Evolutionary conservation across 2,797 vertebrate species (phyloP), one percentile per base, ranked within the genome.

Genomic region (Oryzias dopingdopingensis): DNA sequence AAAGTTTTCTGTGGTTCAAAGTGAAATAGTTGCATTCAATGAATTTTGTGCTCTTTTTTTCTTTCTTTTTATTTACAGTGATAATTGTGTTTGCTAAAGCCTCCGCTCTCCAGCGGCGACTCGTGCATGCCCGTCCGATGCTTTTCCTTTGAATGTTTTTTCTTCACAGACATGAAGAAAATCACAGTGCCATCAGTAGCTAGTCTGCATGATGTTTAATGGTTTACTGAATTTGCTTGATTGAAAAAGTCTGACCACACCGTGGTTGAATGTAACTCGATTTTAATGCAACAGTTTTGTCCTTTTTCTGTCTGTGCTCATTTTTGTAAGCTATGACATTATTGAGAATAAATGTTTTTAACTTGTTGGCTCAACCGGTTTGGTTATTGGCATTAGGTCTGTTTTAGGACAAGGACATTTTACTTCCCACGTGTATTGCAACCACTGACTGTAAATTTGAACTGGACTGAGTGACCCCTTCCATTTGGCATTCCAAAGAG

Each of bases 261-360:
- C 23, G 23, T 70, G 61, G 62, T 46, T 83, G 85, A 87, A 86
- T 86, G 82, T 86, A 81, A 64, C 24, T 61, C 41, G 58, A 29
- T 59, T 46, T 67, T 42, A 58, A 56, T 67, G 65, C 70, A 67
- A 10, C 45, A 15, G 51, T 62, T 37, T 59, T 18, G 24, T 61
- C 23, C 55, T n/a, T 42, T 71, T 58, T 37, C 32, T 37, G 32
- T 37, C 32, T 22, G 65, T 72, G 51, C 64, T 58, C 62, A 68
- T 58, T 74, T 85, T 86, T 82, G 71, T 88, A 86, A 63, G 70
- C 80, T 76, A 69, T 79, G 62, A 61, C 77, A 80, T 54, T 79
- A 80, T 83, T 41, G 4, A 82, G 51, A 90, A 86, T 88, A 89
- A 90, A 89, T 88, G 85, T 86, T 83, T 87, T 83, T 74, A 77